Base-by-base conservation (phyloP, 2,888 invertebrate genomes). In the Oscheius sp. region DNA sequence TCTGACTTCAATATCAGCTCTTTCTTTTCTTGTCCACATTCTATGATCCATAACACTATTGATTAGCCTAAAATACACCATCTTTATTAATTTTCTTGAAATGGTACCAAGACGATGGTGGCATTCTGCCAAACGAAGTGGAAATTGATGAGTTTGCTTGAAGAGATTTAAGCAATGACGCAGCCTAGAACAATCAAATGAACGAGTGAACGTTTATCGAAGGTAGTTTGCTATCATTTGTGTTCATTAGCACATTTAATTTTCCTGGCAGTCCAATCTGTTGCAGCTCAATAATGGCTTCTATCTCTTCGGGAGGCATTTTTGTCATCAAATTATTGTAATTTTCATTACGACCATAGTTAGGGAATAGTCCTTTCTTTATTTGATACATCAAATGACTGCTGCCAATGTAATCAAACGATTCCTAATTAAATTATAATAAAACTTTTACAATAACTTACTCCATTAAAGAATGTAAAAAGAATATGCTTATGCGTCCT, bases 321-420 rank as follows among this genome's bases (percentile, higher is more conserved):
- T 65, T 20, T 6, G 53, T 4, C 42, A 3, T 23, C 48, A 48
- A 48, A 48, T 6, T 3, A 48, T n/a, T 5, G 12, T 33, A n/a
- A 42, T 42, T 17, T 42, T 42, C 42, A 42, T 17, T 34, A n/a
- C 27, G 20, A 2, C 61, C 61, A 31, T 37, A 42, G 69, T 53
- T 20, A 20, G 71, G 50, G 57, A 73, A 75, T 23, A 42, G 46
- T 17, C 72, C 72, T 10, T 63, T 50, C 37, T 65, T 23, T 10
- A 34, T 50, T 25, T 27, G 27, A 17, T 92, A 95, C 0, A 95
- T 92, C 75, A 95, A 90, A 57, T 95, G 90, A 87, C 94, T 93
- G 0, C 96, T 97, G 0, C 97, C 97, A 83, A 97, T 95, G 87
- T 96, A 96, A 88, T 96, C 96, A 87, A 94, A 94, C 0, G 94